Percentiles rank a stretch among this genome's conserved stretches.
Conservation (phyloP, 2,797 vertebrate species). For the Molossus alvarezi region DNA sequence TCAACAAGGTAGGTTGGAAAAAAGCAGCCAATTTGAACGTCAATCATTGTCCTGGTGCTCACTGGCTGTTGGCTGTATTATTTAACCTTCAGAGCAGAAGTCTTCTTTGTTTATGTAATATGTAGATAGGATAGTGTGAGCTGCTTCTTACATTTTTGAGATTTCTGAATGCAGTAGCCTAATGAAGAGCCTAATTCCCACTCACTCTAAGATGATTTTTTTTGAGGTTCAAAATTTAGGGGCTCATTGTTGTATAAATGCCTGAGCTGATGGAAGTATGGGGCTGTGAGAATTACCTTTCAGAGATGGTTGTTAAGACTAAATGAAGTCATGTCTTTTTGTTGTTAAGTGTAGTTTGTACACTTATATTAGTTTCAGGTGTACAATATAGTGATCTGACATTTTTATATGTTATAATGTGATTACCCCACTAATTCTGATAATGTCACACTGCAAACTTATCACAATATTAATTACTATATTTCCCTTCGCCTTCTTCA, state of each 20-base stretch:
- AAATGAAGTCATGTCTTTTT: neutral
- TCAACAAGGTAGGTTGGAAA: neutral
- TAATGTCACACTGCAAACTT: neutral
- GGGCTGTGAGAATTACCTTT: neutral
- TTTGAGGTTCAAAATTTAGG: constrained; percentile 21
- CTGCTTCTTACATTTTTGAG: constrained; percentile 15
- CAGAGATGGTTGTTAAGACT: neutral
- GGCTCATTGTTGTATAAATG: constrained; percentile 11
- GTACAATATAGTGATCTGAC: neutral
- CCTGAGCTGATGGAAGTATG: neutral
- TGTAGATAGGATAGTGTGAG: constrained; percentile 11
- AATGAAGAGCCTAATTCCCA: neutral
- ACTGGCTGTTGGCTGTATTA: neutral
- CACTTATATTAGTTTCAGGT: neutral
- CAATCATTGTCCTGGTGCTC: neutral
- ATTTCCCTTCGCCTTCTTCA: neutral
- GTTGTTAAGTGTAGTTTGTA: neutral
- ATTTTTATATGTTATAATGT: neutral
- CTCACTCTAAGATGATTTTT: neutral
- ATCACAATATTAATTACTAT: neutral
- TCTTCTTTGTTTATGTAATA: neutral
- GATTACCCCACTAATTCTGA: neutral
- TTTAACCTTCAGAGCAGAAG: neutral
- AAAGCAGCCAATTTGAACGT: constrained; percentile 5
- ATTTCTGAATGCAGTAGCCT: neutral